These are phyloP conservation scores for Drosophila peninsularis DNA, from an alignment of 2,888 invertebrate species.

Conservation along the genomic window DNA sequence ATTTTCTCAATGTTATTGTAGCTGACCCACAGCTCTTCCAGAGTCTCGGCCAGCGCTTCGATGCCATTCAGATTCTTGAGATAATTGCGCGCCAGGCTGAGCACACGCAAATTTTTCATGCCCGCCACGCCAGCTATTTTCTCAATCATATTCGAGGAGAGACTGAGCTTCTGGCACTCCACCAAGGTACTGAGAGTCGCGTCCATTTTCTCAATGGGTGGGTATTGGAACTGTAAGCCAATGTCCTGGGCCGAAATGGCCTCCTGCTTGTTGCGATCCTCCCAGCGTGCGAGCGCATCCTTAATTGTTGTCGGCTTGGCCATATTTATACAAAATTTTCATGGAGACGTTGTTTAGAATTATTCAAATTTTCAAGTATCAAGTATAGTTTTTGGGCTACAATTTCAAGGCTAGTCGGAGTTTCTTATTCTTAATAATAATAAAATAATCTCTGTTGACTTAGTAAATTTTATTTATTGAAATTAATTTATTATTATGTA, in stretches of 20 bases:
- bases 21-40: slow-evolving; percentile 97
- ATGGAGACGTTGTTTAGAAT: neutral
- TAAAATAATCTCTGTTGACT: no score
- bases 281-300: slow-evolving; percentile 95
- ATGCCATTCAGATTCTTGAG: slow-evolving; percentile 95
- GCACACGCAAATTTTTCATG: slow-evolving; percentile 92
- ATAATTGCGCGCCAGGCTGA: slow-evolving; percentile 95
- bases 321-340: slow-evolving; percentile 80
- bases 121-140: slow-evolving; percentile 93
- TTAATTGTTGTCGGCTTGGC: slow-evolving; percentile 91
- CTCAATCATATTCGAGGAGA: slow-evolving; percentile 97
- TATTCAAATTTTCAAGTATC: slow-evolving; percentile 4
- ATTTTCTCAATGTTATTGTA: slow-evolving; percentile 97
- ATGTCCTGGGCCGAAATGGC: slow-evolving; percentile 90
- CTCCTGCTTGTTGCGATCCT: slow-evolving; percentile 89
- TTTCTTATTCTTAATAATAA: neutral
- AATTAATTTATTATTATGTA: no score
- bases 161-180: slow-evolving; percentile 93
- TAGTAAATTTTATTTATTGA: no score
- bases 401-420: neutral
- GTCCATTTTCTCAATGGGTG: slow-evolving; percentile 98
- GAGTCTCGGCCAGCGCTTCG: slow-evolving; percentile 93
- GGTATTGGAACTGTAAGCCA: slow-evolving; percentile 93
- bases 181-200: slow-evolving; percentile 89
- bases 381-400: no score